Evolutionary conservation across 2,797 vertebrate genomes (phyloP), one percentile per base, ranked within the genome.

Genomic region (Apodemus agrarius): DNA sequence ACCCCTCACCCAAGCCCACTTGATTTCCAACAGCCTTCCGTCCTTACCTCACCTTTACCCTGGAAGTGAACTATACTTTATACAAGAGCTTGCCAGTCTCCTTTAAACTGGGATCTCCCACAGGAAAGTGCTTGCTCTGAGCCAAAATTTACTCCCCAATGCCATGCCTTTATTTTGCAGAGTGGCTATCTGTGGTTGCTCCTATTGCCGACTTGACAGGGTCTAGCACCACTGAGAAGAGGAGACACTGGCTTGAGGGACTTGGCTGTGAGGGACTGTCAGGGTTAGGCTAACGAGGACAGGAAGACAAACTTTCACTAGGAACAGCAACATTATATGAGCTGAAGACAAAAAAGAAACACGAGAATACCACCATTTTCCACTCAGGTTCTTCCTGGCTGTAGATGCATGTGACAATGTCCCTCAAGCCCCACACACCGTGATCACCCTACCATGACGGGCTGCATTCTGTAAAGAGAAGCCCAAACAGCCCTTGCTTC

Each of bases 1-100:
- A 43, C 0, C 22, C 80, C 10, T 54, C 65, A 37, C 34, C 3
- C 10, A 37, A 0, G 10, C n/a, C 3, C 74, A 37, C 10, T 52
- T 8, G 2, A 54, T n/a, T n/a, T 31, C 76, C 76, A 85, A 52
- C 2, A 82, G 63, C 29, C 52, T 26, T 13, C n/a, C 22, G 2
- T n/a, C 34, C 46, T 34, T 9, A 16, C 34, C 75, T 95, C 34
- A 34, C 57, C 78, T 86, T 92, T 88, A 57, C 31, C 6, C 40
- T 22, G 11, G 61, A 67, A 67, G 3, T 7, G 46, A 9, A n/a
- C 6, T 65, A 52, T 31, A n/a, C 83, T 95, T 49, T 52, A 29
- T n/a, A 26, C 46, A 31, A 92, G 14, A 75, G 59, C 76, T 74
- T 17, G 6, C 49, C 78, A 49, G 22, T 81, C 67, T 19, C 37